Conservation (phyloP, 2,113 vertebrate species). For the Brachyhypopomus gauderio region DNA sequence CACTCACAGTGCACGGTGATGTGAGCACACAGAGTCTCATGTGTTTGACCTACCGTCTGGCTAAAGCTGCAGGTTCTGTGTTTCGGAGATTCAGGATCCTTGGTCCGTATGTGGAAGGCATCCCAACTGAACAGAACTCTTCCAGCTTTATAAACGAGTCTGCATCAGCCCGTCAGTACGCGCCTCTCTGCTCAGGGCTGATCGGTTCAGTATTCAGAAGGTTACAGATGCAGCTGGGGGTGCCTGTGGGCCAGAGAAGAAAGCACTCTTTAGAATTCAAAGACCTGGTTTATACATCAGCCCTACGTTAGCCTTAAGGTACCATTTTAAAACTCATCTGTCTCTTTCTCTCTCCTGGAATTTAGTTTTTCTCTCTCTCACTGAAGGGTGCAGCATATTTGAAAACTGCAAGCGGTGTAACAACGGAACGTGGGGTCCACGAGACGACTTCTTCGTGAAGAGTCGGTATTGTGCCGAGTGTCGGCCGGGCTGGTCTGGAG, state of each 20-base stretch:
- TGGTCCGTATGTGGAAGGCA: neutral
- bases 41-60: neutral
- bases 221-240: neutral
- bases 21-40: neutral
- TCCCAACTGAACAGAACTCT: neutral
- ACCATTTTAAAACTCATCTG: neutral
- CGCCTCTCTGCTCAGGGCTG: neutral
- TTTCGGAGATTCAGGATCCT: neutral
- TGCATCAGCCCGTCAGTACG: neutral
- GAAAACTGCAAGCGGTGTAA: slow-evolving; percentile 96
- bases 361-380: slow-evolving; percentile 16
- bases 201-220: slow-evolving; percentile 13
- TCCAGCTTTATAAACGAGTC: slow-evolving; percentile 5
- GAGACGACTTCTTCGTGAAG: slow-evolving; percentile 91
- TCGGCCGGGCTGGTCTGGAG: slow-evolving; percentile 93
- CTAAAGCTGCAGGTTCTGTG: neutral
- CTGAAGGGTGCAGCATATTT: slow-evolving; percentile 87
- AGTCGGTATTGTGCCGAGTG: slow-evolving; percentile 92
- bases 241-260: neutral
- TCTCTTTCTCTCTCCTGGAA: neutral
- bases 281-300: neutral
- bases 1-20: neutral
- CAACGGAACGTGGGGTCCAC: slow-evolving; percentile 92
- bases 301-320: neutral
- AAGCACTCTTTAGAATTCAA: neutral